These are phyloP conservation scores for Carterocephalus palaemon DNA, from an alignment of 2,888 invertebrate genomes.

Conservation along the genomic window DNA sequence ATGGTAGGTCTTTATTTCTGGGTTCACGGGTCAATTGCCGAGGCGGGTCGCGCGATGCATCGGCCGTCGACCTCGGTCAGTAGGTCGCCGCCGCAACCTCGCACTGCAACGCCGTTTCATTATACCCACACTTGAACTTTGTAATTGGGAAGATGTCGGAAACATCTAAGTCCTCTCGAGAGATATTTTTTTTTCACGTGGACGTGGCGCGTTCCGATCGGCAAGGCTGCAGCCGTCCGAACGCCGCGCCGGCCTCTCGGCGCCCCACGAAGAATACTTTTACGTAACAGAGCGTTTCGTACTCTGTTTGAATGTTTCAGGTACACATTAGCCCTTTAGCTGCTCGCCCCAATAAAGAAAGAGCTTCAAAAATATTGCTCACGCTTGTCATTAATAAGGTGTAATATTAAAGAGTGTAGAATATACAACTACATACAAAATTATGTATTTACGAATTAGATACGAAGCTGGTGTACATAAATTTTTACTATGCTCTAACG, in stretches of 20 bases:
- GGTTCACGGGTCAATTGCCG: slow-evolving; percentile 50
- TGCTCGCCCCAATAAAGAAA: no score
- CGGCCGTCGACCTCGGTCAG: slow-evolving; percentile 70
- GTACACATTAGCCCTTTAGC: no score
- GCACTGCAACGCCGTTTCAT: slow-evolving; percentile 39
- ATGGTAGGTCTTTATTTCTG: slow-evolving; percentile 43
- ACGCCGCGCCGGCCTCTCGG: not conserved
- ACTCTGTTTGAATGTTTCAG: no score
- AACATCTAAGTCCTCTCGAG: slow-evolving; percentile 3
- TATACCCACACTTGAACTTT: slow-evolving; percentile 68
- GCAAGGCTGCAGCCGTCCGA: not conserved
- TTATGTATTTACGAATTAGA: no score
- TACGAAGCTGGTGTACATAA: no score
- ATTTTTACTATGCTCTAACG: no score
- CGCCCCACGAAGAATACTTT: no score
- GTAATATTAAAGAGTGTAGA: no score
- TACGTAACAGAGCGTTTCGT: no score
- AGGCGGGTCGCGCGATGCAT: slow-evolving; percentile 48
- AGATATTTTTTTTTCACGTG: not conserved
- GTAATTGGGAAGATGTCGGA: slow-evolving; percentile 31
- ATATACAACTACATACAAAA: no score
- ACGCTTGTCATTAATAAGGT: no score
- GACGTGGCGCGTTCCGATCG: not conserved
- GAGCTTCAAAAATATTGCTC: no score
- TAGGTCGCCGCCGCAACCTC: slow-evolving; percentile 61